Evolutionary conservation across 2,888 invertebrate genomes (phyloP), one percentile per base, ranked within the genome.

Genomic region (Pilophorus perplexus): DNA sequence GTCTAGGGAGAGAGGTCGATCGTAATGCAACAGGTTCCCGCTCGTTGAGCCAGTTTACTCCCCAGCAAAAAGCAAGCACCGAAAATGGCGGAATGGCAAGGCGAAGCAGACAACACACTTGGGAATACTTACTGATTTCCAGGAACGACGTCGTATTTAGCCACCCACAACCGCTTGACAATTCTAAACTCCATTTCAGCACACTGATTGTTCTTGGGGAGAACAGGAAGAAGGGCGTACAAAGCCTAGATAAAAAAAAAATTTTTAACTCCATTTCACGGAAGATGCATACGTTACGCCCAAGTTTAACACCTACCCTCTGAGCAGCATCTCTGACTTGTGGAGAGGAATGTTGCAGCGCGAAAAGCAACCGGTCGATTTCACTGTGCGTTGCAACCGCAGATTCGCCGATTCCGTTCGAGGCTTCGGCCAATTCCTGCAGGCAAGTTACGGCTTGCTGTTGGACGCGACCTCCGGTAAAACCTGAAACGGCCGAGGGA

Each of bases 251-350:
- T 42, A 12, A 48, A 1, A 23, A n/a, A 12, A 33, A 8, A 12
- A 33, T 6, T 33, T 33, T 33, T 33, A 33, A 33, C 12, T 33
- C 33, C 6, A 12, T 33, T 33, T 8, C 6, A 6, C 33, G 33
- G 12, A 33, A 6, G 33, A 12, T 33, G 33, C 33, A 12, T 33
- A 33, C 6, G 12, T 33, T 12, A 6, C 33, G 33, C 33, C 33
- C 33, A 33, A 33, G 33, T 33, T 33, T 12, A 33, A 33, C 6
- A 70, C 71, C 55, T 54, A 74, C 73, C 68, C 89, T 81, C 25
- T 94, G 78, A 0, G 88, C 86, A 0, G 90, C 88, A 77, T 93
- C 91, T 70, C 96, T 82, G 0, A 92, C 88, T 60, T 85, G 82
- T 73, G 83, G 76, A 6, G 78, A 75, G 6, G 87, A 84, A 75